These are phyloP conservation scores for Decapterus maruadsi DNA, from an alignment of 2,797 vertebrate genomes.

Conservation along the genomic window DNA sequence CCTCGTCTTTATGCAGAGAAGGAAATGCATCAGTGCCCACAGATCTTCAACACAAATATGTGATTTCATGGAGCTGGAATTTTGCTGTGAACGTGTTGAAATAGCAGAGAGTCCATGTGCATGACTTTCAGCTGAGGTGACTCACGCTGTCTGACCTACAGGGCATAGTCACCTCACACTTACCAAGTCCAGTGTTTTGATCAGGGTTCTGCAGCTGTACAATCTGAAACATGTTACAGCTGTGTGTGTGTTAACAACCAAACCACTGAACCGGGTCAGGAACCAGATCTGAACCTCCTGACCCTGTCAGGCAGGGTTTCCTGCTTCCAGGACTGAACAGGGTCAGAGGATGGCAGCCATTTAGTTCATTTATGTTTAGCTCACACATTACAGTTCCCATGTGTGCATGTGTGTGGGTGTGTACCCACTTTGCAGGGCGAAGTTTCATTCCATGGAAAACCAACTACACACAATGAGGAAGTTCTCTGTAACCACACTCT, in stretches of 20 bases:
- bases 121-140: conserved; percentile 1
- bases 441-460: conserved; percentile 33
- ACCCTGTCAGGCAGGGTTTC: conserved; percentile 27
- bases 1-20: not conserved
- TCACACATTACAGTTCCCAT: conserved; percentile 25
- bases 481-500: conserved; percentile 5
- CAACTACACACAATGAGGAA: conserved; percentile 11
- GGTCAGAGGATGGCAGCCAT: conserved; percentile 14
- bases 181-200: not conserved
- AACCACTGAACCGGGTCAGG: too few relatives aligned
- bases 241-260: too few relatives aligned
- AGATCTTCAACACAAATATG: not conserved
- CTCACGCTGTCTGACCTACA: not conserved
- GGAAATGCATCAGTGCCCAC: too few relatives aligned
- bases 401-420: too few relatives aligned
- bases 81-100: not conserved
- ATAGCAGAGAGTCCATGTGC: not conserved
- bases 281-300: conserved; percentile 8
- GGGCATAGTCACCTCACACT: conserved; percentile 3
- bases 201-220: not conserved
- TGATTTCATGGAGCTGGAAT: not conserved
- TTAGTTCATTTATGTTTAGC: conserved; percentile 24
- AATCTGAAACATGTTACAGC: too few relatives aligned
- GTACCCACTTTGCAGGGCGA: not conserved
- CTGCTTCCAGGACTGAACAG: conserved; percentile 16